Evolutionary conservation across 2,797 vertebrate species (phyloP).

Genomic region (Pseudochromis fuscus): DNA sequence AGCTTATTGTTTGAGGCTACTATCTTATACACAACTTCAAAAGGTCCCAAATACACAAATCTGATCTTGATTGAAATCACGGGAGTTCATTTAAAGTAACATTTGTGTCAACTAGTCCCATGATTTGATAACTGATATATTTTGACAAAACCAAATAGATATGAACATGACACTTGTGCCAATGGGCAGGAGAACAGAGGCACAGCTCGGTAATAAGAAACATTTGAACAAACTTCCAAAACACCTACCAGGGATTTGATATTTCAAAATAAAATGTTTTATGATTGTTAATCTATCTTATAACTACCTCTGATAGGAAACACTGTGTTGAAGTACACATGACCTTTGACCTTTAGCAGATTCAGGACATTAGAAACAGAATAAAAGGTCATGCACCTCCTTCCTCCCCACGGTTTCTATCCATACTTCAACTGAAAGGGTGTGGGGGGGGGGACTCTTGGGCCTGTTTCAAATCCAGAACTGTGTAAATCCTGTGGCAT

Average conservation of each 20-base stretch:
- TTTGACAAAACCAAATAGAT: constrained; percentile 1
- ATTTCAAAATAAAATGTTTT: constrained; percentile 41
- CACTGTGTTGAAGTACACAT: constrained; percentile 17
- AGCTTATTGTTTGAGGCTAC: constrained; percentile 37
- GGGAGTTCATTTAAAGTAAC: constrained; percentile 9
- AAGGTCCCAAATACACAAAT: constrained; percentile 30
- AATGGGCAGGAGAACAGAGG: constrained; percentile 6
- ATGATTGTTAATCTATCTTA: constrained; percentile 43
- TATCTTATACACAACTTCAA: constrained; percentile 26
- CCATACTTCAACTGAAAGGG: too few species aligned
- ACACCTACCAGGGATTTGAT: constrained; percentile 19
- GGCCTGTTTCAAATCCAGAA: constrained; percentile 75
- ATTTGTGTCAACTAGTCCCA: constrained; percentile 18
- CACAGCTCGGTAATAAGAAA: constrained; percentile 37
- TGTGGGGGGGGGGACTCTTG: too few species aligned
- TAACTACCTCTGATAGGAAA: constrained; percentile 3
- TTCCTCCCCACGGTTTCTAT: too few species aligned
- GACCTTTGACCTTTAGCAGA: constrained; percentile 45
- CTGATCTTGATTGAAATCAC: constrained; percentile 51
- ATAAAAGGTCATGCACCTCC: constrained; percentile 40
- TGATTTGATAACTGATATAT: constrained; percentile 44
- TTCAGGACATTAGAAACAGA: constrained; percentile 48
- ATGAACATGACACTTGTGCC: neutral
- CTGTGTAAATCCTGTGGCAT: constrained; percentile 73
- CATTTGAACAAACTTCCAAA: constrained; percentile 34